phyloP scores from a whole-genome alignment of 2,113 vertebrate species.

The Kobus ellipsiprymnus region DNA sequence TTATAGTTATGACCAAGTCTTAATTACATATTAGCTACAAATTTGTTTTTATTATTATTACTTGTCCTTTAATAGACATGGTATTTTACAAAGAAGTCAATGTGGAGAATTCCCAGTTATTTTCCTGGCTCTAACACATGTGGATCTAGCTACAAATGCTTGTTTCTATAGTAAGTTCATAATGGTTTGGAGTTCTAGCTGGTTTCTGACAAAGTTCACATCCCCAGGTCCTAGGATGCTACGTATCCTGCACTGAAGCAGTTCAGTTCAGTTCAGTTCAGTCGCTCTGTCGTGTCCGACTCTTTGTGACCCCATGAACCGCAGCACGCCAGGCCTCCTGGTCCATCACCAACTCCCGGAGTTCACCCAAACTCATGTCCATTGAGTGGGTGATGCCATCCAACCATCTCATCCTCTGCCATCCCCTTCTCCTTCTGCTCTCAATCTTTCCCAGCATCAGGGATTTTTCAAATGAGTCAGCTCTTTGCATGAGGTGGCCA shows the following conservation, averaged over 20 bases:
- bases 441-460: background rate
- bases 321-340: background rate
- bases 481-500: background rate
- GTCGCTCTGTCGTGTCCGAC: accelerated
- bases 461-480: background rate
- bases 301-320: background rate
- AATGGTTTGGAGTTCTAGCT: background rate
- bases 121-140: background rate
- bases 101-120: background rate
- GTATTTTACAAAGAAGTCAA: background rate
- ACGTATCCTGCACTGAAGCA: background rate
- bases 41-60: background rate
- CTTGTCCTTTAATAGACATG: background rate
- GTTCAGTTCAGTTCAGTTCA: background rate
- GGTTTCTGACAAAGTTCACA: background rate
- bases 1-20: background rate
- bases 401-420: background rate
- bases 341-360: background rate
- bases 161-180: background rate
- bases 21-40: background rate
- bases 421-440: background rate
- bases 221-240: background rate
- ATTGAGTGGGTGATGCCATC: background rate
- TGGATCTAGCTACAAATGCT: background rate
- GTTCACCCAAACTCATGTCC: background rate